phyloP scores from a whole-genome alignment of 2,113 vertebrate species.

The Sus scrofa region T2T-Sscrofa CM000824.6:232232501-232233000 shows the following conservation, averaged over 20 bases:
- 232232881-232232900: constrained; percentile 93
- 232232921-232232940: constrained; percentile 82
- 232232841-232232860: constrained; percentile 94
- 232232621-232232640: accelerated
- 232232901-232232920: constrained; percentile 89
- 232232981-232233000: accelerated
- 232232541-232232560: not conserved
- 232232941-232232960: accelerated
- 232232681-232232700: accelerated
- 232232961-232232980: not conserved
- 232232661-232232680: not conserved
- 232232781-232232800: constrained; percentile 86
- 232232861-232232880: constrained; percentile 92
- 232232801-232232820: constrained; percentile 92
- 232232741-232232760: accelerated
- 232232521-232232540: not conserved
- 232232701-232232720: no score
- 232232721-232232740: accelerated
- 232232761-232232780: accelerated
- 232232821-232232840: constrained; percentile 92
- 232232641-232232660: accelerated
- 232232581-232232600: no score
- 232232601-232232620: no score
- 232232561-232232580: not conserved
- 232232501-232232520: no score